Evolutionary conservation across 1,140 invertebrate genomes (phyloP).

Genomic region (Helicoverpa zea): DNA sequence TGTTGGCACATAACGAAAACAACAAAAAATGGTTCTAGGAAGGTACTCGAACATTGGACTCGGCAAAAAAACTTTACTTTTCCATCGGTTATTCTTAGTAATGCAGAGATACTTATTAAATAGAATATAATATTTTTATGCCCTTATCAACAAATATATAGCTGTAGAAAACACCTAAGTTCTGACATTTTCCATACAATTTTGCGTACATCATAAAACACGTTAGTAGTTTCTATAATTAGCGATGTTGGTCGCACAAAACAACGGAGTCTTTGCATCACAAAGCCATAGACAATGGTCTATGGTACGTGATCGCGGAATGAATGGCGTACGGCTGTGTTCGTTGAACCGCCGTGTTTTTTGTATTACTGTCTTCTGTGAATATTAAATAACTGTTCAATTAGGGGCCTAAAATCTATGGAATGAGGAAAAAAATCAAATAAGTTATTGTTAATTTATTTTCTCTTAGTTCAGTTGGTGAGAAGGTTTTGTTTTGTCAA

Average conservation of each 20-base stretch:
- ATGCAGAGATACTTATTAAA: too few relatives aligned
- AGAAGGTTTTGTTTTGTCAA: too few relatives aligned
- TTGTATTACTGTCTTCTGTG: constrained; percentile 18
- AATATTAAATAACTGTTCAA: constrained; percentile 41
- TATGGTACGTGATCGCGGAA: constrained; percentile 41
- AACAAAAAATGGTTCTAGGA: too few relatives aligned
- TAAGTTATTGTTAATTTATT: not conserved
- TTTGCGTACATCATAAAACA: not conserved
- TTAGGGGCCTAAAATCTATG: not conserved
- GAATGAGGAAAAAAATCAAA: not conserved
- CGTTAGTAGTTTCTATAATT: constrained; percentile 23
- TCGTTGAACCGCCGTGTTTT: constrained; percentile 33
- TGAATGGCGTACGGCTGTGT: constrained; percentile 29
- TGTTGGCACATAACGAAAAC: too few relatives aligned
- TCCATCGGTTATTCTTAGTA: too few relatives aligned
- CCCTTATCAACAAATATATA: too few relatives aligned
- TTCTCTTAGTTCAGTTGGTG: not conserved
- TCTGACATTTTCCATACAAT: not conserved
- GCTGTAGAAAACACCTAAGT: too few relatives aligned
- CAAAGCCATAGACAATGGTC: constrained; percentile 44
- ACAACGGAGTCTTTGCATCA: constrained; percentile 38
- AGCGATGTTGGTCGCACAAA: constrained; percentile 27
- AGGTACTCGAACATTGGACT: too few relatives aligned
- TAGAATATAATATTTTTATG: too few relatives aligned
- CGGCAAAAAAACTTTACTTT: too few relatives aligned